These are phyloP conservation scores for Monoplex corrugatus DNA, from an alignment of 2,888 invertebrate genomes.

Conservation along the genomic window DNA sequence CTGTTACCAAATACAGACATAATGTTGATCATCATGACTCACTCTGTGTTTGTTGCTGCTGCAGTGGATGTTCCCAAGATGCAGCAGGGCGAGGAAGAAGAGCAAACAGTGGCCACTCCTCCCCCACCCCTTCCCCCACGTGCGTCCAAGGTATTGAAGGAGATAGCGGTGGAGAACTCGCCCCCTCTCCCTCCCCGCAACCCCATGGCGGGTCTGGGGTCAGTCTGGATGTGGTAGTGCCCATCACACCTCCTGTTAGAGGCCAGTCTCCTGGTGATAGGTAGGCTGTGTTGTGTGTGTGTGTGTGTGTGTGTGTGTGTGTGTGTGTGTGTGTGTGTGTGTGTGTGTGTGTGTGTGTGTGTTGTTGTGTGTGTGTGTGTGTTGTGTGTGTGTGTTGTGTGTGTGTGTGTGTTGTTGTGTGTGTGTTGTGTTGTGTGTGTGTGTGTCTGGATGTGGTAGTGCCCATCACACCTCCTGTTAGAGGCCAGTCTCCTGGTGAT, in stretches of 20 bases:
- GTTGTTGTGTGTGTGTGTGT: neutral
- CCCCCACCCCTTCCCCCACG: slow-evolving; percentile 69
- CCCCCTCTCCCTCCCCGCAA: slow-evolving; percentile 74
- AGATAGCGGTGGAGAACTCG: slow-evolving; percentile 59
- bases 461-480: slow-evolving; percentile 59
- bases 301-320: neutral
- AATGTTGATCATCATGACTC: too few relatives aligned
- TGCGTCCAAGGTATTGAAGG: slow-evolving; percentile 58
- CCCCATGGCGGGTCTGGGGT: slow-evolving; percentile 61
- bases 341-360: neutral
- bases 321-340: slow-evolving; percentile 14
- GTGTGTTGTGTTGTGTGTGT: too few relatives aligned
- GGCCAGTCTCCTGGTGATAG: slow-evolving; percentile 50
- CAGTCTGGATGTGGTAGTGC: slow-evolving; percentile 69
- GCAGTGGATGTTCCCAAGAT: slow-evolving; percentile 43
- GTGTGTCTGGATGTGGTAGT: slow-evolving; percentile 66
- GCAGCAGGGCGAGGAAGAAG: slow-evolving; percentile 33
- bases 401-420: too few relatives aligned
- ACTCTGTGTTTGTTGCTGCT: neutral
- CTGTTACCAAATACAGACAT: too few relatives aligned
- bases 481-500: slow-evolving; percentile 48
- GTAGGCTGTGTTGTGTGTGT: slow-evolving; percentile 43
- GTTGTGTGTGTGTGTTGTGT: neutral
- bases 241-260: slow-evolving; percentile 56
- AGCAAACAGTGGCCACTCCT: slow-evolving; percentile 48